Percentiles rank a stretch among this genome's conserved stretches.
Evolutionary conservation across 30 jellyfish, hydroid and myxozoan genomes (phyloP).

Genomic region (Mastigias papua): DNA sequence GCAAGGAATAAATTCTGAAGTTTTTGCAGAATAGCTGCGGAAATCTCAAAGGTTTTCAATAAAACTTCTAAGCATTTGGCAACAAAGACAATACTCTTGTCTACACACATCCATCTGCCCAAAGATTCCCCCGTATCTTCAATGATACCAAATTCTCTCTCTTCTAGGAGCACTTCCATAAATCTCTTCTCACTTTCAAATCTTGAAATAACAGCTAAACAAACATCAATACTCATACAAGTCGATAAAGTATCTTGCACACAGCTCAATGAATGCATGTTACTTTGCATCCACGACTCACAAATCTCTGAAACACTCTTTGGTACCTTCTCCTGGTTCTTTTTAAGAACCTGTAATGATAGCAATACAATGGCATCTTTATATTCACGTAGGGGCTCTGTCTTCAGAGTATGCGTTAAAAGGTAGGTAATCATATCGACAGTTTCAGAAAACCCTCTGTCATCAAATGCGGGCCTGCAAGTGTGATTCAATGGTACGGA

Average conservation of each 20-base stretch:
- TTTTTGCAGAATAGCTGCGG: background rate
- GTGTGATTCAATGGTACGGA: background rate
- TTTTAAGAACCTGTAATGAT: background rate
- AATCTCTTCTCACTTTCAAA: background rate
- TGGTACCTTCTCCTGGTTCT: background rate
- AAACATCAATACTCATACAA: slow-evolving; percentile 14
- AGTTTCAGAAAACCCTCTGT: background rate
- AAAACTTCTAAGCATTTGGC: slow-evolving; percentile 4
- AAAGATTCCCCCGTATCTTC: slow-evolving; percentile 12
- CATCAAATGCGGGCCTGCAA: background rate
- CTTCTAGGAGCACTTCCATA: slow-evolving; percentile 8
- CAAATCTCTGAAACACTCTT: background rate
- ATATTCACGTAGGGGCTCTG: background rate
- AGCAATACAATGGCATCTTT: background rate
- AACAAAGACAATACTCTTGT: background rate
- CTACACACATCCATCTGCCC: slow-evolving; percentile 23
- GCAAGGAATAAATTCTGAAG: background rate
- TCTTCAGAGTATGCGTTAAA: background rate
- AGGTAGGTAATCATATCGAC: background rate
- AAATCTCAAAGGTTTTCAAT: background rate
- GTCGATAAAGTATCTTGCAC: background rate
- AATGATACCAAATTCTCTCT: background rate
- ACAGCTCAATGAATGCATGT: background rate
- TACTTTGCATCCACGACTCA: background rate
- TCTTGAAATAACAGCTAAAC: background rate